Evolutionary conservation across 2,113 vertebrate genomes (phyloP).

Genomic region (Pelobates fuscus): DNA sequence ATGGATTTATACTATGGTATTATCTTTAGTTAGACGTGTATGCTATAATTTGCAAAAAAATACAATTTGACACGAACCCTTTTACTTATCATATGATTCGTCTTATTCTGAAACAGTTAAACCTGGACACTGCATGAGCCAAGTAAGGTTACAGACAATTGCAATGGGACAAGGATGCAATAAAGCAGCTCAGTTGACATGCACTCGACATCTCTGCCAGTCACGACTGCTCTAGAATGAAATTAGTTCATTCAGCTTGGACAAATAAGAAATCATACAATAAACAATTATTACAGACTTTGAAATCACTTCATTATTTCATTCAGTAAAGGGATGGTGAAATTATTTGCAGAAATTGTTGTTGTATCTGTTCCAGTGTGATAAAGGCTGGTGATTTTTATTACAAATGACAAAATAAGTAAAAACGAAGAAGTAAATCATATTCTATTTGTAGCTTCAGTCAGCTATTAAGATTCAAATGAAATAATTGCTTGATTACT

Average conservation of each 20-base stretch:
- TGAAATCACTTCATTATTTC: no score
- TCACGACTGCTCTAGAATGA: slow-evolving; percentile 2
- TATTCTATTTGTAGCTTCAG: slow-evolving; percentile 3
- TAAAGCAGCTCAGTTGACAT: neutral
- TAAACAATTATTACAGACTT: no score
- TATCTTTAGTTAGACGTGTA: no score
- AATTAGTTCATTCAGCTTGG: neutral
- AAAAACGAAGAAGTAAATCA: neutral
- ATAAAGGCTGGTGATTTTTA: neutral
- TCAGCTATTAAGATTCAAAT: neutral
- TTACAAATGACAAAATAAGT: neutral
- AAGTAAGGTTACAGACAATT: neutral
- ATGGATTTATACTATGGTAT: no score
- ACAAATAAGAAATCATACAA: slow-evolving; percentile 12
- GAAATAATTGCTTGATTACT: slow-evolving; percentile 16
- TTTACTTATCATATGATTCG: no score
- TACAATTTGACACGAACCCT: no score
- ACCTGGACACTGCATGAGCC: neutral
- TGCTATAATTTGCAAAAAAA: no score
- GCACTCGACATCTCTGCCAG: neutral
- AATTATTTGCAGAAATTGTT: no score
- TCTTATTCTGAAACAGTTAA: neutral
- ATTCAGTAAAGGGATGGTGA: no score
- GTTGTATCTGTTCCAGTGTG: no score
- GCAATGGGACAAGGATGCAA: neutral